phyloP scores from a whole-genome alignment of 2,888 invertebrate species.

The Machimus atricapillus region DNA sequence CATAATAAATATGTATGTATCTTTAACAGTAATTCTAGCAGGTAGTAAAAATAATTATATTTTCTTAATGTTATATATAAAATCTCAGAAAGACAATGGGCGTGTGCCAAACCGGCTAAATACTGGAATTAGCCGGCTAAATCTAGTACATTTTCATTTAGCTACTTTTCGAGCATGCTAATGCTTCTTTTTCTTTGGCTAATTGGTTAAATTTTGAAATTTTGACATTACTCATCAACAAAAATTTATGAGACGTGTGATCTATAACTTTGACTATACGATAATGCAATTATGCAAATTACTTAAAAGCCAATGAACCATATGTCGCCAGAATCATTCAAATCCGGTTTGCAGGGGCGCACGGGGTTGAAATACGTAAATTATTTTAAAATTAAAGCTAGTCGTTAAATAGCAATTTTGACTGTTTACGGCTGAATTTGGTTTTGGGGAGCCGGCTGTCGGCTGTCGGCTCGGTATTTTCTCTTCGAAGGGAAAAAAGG shows the following conservation, averaged over 20 bases:
- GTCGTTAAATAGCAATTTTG: not conserved
- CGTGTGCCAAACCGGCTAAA: no score
- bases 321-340: not conserved
- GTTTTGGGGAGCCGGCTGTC: no score
- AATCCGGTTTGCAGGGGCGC: not conserved
- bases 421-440: not conserved
- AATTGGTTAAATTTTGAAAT: no score
- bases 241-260: no score
- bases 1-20: not conserved
- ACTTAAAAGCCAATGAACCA: not conserved
- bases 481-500: not conserved
- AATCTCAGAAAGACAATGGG: not conserved
- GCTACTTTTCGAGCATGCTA: no score
- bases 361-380: not conserved
- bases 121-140: no score
- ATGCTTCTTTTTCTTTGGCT: no score
- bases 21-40: not conserved
- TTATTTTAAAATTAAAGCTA: not conserved
- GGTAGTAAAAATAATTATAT: not conserved
- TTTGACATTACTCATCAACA: no score
- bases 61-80: not conserved
- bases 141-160: no score
- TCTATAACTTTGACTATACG: not conserved
- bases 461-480: not conserved
- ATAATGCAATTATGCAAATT: not conserved